These are phyloP conservation scores for Columba livia DNA, from an alignment of 2,113 vertebrate species.

Conservation along the genomic window DNA sequence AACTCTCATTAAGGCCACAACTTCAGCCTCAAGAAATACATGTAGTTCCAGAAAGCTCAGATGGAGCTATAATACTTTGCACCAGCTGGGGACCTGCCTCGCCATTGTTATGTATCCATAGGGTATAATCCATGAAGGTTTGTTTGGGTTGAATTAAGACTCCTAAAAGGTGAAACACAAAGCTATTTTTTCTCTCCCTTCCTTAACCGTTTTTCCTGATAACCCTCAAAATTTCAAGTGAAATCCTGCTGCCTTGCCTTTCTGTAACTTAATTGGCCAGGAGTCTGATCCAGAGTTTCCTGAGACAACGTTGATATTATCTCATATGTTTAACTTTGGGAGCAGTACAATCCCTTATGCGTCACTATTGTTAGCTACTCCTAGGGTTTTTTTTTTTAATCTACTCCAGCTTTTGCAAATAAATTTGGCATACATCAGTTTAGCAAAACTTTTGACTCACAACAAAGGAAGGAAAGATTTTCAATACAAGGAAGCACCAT, in stretches of 20 bases:
- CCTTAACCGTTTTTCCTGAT: background rate
- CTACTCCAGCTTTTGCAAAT: constrained; percentile 8
- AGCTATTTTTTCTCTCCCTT: background rate
- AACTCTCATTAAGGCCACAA: background rate
- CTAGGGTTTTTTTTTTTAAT: background rate
- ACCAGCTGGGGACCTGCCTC: background rate
- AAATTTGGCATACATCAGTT: constrained; percentile 13
- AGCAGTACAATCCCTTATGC: background rate
- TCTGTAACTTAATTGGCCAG: background rate
- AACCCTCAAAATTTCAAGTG: background rate
- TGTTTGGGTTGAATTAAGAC: background rate
- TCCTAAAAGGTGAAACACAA: background rate
- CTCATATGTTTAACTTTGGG: background rate
- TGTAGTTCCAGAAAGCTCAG: background rate
- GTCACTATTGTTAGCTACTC: constrained; percentile 28
- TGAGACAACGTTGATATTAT: background rate
- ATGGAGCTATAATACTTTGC: background rate
- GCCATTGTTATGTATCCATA: rapidly evolving
- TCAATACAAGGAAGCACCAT: constrained; percentile 66
- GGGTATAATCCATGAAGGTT: background rate
- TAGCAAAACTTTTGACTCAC: constrained; percentile 55
- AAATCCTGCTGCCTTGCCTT: background rate
- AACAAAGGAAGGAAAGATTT: constrained; percentile 70
- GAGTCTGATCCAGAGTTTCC: background rate
- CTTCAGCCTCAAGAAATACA: background rate